phyloP scores from a whole-genome alignment of 2,888 invertebrate species.

The Stenotaenia linearis region DNA sequence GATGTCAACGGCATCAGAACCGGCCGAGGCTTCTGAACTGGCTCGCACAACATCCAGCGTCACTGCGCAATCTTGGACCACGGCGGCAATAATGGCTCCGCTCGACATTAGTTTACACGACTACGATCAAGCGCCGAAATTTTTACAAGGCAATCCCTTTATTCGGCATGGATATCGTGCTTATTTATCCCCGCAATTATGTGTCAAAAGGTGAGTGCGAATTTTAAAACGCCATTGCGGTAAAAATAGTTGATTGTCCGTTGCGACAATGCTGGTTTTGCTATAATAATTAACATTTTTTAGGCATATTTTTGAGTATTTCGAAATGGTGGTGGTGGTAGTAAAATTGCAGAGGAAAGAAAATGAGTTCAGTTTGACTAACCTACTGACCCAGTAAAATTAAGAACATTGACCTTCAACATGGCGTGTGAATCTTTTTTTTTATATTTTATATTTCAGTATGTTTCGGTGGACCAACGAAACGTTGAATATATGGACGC shows the following conservation, averaged over 20 bases:
- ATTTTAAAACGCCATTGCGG: no score
- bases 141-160: slow-evolving; percentile 60
- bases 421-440: no score
- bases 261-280: no score
- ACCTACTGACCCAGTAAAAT: no score
- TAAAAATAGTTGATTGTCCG: no score
- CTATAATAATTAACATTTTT: no score
- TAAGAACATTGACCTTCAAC: no score
- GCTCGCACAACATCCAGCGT: not conserved
- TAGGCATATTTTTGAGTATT: no score
- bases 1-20: slow-evolving; percentile 15
- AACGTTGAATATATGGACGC: slow-evolving; percentile 96
- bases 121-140: slow-evolving; percentile 35
- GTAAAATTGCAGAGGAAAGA: no score
- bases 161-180: slow-evolving; percentile 80
- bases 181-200: slow-evolving; percentile 70
- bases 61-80: not conserved
- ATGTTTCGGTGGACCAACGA: slow-evolving; percentile 96
- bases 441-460: slow-evolving; percentile 51
- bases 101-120: slow-evolving; percentile 24
- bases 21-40: not conserved
- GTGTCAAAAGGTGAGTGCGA: slow-evolving; percentile 69
- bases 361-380: no score
- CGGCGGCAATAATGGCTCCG: not conserved
- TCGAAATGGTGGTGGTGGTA: no score